Percentiles rank a stretch among this genome's conserved stretches.
Evolutionary conservation across 2,888 invertebrate species (phyloP).

Genomic region (Notodonta dromedarius): DNA sequence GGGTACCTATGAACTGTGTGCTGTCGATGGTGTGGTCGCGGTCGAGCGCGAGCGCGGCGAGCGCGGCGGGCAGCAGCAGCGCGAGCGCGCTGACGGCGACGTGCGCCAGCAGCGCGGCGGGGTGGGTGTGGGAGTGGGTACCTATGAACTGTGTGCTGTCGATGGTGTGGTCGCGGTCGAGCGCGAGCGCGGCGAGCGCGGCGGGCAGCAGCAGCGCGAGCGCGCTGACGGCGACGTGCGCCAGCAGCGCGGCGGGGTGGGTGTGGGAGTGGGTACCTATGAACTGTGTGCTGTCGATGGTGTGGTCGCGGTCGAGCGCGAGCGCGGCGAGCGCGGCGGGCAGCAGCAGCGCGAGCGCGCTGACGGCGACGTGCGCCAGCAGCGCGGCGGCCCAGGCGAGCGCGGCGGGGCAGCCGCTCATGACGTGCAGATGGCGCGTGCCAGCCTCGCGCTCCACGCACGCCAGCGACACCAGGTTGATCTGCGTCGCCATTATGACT

Average conservation of each 20-base stretch:
- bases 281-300: background rate
- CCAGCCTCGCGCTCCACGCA: slow-evolving; percentile 83
- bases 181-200: background rate
- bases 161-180: background rate
- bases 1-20: background rate
- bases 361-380: background rate
- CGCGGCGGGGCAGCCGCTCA: slow-evolving; percentile 82
- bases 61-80: background rate
- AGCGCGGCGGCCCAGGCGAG: slow-evolving; percentile 48
- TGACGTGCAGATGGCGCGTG: slow-evolving; percentile 85
- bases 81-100: background rate
- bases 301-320: background rate
- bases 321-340: background rate
- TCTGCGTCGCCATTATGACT: slow-evolving; percentile 70
- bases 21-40: background rate
- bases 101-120: slow-evolving; percentile 9
- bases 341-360: background rate
- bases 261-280: background rate
- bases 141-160: background rate
- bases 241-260: slow-evolving; percentile 7
- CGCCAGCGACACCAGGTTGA: slow-evolving; percentile 84
- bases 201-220: background rate
- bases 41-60: background rate
- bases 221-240: background rate
- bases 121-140: background rate